A percentile compares a stretch with the other conserved stretches of the same genome.
These are phyloP conservation scores for Colinus virginianus DNA, from an alignment of 2,113 vertebrate species.

Conservation along the genomic window DNA sequence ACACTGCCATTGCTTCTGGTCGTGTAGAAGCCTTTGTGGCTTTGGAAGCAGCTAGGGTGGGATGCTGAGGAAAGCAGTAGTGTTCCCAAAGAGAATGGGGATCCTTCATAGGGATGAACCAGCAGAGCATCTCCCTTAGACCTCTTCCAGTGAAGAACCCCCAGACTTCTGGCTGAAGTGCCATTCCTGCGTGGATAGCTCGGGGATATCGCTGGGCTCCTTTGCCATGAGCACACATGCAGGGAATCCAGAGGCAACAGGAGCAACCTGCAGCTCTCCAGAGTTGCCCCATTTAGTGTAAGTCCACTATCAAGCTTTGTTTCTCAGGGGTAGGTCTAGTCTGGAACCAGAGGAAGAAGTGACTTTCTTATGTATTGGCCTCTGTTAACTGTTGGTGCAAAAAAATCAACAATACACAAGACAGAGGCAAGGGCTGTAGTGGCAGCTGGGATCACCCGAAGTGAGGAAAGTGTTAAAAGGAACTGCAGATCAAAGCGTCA, in stretches of 20 bases:
- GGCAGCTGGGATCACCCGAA: background rate
- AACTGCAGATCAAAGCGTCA: background rate
- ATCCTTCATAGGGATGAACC: background rate
- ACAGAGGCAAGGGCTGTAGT: background rate
- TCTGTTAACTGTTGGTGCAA: background rate
- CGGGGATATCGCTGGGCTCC: background rate
- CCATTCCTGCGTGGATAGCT: background rate
- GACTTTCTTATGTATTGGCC: background rate
- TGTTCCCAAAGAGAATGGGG: background rate
- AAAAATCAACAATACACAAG: background rate
- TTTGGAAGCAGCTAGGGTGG: background rate
- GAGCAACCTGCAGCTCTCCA: background rate
- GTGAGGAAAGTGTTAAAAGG: background rate
- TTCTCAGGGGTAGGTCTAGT: background rate
- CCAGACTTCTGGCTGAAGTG: background rate
- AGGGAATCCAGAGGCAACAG: background rate
- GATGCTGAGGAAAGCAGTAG: background rate
- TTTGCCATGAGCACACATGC: background rate
- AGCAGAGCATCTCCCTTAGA: background rate
- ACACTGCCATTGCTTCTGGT: rapidly evolving
- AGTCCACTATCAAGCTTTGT: background rate
- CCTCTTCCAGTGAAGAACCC: background rate
- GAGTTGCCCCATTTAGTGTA: background rate
- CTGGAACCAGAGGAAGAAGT: background rate
- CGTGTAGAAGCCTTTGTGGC: background rate